Evolutionary conservation across 2,113 vertebrate species (phyloP).

Genomic region (Marmota monax): DNA sequence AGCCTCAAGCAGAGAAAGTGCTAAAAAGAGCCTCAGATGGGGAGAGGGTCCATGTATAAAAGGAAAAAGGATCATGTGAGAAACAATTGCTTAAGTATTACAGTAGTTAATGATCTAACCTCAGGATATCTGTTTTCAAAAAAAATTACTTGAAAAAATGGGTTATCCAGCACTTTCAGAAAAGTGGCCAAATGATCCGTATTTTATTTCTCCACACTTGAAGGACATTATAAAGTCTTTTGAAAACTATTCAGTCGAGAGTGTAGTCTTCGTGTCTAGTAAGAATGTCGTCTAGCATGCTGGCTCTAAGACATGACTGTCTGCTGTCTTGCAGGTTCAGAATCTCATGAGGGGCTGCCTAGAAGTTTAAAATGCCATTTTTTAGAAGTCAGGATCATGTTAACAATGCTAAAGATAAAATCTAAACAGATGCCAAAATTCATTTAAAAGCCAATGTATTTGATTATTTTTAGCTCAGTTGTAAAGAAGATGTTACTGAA

Average conservation of each 20-base stretch:
- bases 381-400: not conserved
- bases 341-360: not conserved
- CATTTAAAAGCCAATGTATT: not conserved
- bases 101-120: slow-evolving; percentile 4
- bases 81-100: not conserved
- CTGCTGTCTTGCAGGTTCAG: not conserved
- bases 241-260: not conserved
- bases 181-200: slow-evolving; percentile 17
- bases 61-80: not conserved
- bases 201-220: slow-evolving; percentile 39
- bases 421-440: not conserved
- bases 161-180: not conserved
- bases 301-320: not conserved
- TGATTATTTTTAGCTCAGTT: not conserved
- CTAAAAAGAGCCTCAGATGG: not conserved
- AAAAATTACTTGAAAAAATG: not conserved
- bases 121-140: not conserved
- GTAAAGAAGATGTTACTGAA: not conserved
- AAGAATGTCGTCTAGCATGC: not conserved
- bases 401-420: slow-evolving; percentile 38
- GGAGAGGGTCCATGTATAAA: not conserved
- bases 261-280: not conserved
- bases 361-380: not conserved
- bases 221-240: slow-evolving; percentile 12
- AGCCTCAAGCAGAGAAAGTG: not conserved